Conservation (phyloP, 2,888 invertebrate species). For the Drosophila koepferae region DNA sequence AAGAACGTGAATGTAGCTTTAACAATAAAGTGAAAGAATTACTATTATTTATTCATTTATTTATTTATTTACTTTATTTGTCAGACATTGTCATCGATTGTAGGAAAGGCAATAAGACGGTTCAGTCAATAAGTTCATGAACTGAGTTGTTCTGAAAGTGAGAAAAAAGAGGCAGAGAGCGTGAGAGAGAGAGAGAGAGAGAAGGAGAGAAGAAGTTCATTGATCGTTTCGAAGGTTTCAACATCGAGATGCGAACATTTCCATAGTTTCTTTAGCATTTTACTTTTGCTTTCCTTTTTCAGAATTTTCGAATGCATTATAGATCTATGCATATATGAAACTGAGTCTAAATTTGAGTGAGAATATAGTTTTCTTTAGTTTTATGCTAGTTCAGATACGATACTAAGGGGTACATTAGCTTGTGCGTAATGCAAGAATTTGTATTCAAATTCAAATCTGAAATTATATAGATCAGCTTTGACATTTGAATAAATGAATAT, state of each 20-base stretch:
- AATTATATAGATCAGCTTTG: no score
- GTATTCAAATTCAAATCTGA: no score
- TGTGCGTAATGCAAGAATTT: no score
- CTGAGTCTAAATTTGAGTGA: no score
- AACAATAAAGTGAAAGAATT: constrained; percentile 7
- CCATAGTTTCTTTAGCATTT: constrained; percentile 31
- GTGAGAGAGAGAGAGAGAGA: not conserved
- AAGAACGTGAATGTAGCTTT: not conserved
- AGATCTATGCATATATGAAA: constrained; percentile 24
- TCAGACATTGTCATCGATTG: constrained; percentile 12
- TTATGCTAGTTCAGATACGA: not conserved
- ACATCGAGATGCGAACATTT: constrained; percentile 45
- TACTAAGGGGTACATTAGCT: constrained; percentile 15
- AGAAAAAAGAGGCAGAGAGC: not conserved
- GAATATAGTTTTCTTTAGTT: not conserved
- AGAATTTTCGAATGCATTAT: constrained; percentile 43
- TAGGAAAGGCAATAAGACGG: constrained; percentile 22
- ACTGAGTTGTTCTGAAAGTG: constrained; percentile 36
- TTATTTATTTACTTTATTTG: not conserved
- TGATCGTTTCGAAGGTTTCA: constrained; percentile 64
- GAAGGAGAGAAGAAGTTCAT: constrained; percentile 51
- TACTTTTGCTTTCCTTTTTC: constrained; percentile 20
- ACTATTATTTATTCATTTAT: constrained; percentile 28
- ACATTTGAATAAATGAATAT: no score
- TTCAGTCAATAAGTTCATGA: constrained; percentile 49